Percentiles rank a stretch among this genome's conserved stretches.
Evolutionary conservation across 2,113 vertebrate genomes (phyloP).

Genomic region (Sula dactylatra): DNA sequence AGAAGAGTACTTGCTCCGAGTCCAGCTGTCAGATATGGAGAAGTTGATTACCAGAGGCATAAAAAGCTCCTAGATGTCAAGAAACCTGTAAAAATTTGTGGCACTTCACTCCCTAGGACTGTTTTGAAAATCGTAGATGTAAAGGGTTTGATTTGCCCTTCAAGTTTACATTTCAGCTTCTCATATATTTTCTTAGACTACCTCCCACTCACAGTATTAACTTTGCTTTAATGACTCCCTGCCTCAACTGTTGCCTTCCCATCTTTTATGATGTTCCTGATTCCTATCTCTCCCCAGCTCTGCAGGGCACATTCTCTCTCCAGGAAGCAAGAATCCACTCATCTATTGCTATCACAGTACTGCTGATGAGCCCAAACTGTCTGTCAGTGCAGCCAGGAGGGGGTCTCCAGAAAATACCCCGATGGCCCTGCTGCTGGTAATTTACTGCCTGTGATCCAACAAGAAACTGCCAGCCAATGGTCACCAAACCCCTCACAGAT

Average conservation of each 20-base stretch:
- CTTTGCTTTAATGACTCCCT: background rate
- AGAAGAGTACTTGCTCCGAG: background rate
- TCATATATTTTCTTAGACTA: conserved; percentile 25
- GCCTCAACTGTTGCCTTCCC: background rate
- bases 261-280: background rate
- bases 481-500: background rate
- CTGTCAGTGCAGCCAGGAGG: background rate
- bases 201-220: background rate
- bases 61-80: background rate
- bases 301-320: background rate
- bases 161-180: background rate
- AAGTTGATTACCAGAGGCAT: background rate
- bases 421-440: background rate
- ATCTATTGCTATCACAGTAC: background rate
- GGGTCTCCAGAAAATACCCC: background rate
- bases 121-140: background rate
- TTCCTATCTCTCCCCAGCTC: background rate
- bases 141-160: background rate
- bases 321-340: background rate
- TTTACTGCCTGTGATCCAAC: background rate
- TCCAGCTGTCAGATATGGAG: background rate
- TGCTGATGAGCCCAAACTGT: background rate
- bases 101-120: background rate
- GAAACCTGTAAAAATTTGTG: background rate
- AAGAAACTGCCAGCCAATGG: background rate